Percentiles rank a stretch among this genome's conserved stretches.
Evolutionary conservation across 2,888 invertebrate genomes (phyloP).

Genomic region (Gortyna flavago): DNA sequence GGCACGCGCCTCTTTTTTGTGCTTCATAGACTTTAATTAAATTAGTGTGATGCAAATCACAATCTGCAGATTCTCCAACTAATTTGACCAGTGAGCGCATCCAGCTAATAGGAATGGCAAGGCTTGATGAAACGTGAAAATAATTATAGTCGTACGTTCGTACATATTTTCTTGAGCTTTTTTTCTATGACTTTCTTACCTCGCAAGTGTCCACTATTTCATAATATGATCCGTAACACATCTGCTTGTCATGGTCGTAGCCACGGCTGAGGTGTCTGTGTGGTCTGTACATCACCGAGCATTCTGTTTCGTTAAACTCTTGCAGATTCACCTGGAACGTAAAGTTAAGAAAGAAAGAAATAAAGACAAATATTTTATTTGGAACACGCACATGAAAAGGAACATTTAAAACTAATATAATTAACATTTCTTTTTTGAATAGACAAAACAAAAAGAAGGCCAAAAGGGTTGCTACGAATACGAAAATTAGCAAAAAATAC

Average conservation of each 20-base stretch:
- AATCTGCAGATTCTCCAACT: not conserved
- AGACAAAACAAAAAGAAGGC: not conserved
- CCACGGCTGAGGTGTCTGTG: slow-evolving; percentile 50
- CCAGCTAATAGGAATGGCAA: not conserved
- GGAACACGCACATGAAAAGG: not conserved
- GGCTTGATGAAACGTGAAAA: not conserved
- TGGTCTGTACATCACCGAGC: slow-evolving; percentile 17
- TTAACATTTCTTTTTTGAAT: not conserved
- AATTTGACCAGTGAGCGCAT: not conserved
- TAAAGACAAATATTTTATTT: not conserved
- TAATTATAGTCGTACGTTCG: not conserved
- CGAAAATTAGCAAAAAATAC: not conserved
- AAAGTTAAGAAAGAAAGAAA: not conserved
- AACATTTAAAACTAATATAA: too few relatives aligned
- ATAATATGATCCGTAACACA: slow-evolving; percentile 45
- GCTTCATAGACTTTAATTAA: too few relatives aligned
- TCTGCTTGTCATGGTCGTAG: slow-evolving; percentile 49
- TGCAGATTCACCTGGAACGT: slow-evolving; percentile 32
- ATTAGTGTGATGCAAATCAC: not conserved
- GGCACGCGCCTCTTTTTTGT: not conserved
- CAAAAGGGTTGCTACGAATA: not conserved
- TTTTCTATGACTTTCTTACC: slow-evolving; percentile 22
- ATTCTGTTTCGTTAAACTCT: slow-evolving; percentile 27
- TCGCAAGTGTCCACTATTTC: slow-evolving; percentile 53
- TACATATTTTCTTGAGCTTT: too few relatives aligned